Evolutionary conservation across 1,140 invertebrate species (phyloP), one percentile per base, ranked within the genome.

Genomic region (Drosophila equinoxialis): DNA sequence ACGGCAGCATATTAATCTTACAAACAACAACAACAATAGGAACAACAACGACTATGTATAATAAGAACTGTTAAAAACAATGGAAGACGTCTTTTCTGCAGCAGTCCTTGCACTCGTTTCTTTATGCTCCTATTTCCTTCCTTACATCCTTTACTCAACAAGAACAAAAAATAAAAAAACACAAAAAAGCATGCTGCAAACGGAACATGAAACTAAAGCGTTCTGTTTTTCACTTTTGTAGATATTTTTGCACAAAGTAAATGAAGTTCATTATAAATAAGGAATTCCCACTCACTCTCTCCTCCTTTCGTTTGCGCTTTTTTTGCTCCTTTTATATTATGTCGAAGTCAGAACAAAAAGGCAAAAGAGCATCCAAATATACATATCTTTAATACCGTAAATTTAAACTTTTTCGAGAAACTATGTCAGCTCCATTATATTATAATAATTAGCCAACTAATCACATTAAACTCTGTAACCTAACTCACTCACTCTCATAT

Each of bases 1-100:
- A 80, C 77, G 80, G 84, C 79, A 86, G 83, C 84, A 83, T 89
- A 86, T 86, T 89, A 86, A 86, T 86, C 83, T 86, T 74, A 64
- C 68, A 60, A 82, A 39, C 62, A 86, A 79, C 75, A 86, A 71
- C 77, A 81, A 62, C 82, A 85, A 54, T 51, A 86, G 61, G 57
- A 75, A 59, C 42, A 72, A 59, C 66, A 58, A 23, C 45, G 45
- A 23, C 45, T 20, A 23, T 20, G 37, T 11, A 51, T 51, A 51
- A 51, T 51, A 51, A 23, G 45, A 51, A 51, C 45, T 51, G 58
- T 60, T 69, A 65, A 71, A 74, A 64, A 68, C 74, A 79, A 70
- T 65, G 66, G 37, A 71, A 57, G 65, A 62, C 66, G 45, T 51
- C 37, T 39, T 39, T 51, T 37, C 11, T 68, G 70, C 81, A 70